Conservation (phyloP, 2,888 invertebrate genomes). For the Smittia aterrima region DNA sequence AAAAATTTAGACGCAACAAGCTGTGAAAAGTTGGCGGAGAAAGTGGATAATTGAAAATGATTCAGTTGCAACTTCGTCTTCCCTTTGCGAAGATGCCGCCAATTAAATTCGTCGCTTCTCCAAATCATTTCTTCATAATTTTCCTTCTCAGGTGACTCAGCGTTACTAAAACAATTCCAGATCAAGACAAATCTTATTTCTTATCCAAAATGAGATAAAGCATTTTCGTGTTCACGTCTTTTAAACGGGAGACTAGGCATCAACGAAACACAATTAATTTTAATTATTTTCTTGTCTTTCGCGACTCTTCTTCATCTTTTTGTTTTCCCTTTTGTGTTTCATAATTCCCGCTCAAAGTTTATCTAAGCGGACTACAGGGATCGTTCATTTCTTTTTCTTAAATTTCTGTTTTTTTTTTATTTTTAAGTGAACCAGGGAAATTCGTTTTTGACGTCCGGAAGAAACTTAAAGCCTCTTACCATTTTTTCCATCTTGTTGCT, state of each 20-base stretch:
- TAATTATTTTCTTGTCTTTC: slow-evolving; percentile 24
- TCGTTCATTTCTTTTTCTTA: not conserved
- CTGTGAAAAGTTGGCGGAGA: too few species aligned
- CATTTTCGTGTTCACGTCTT: slow-evolving; percentile 10
- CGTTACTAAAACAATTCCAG: too few species aligned
- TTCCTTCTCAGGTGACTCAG: too few species aligned
- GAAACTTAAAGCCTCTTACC: not conserved
- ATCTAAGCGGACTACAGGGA: not conserved
- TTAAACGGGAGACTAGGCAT: not conserved
- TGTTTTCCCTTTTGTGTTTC: not conserved
- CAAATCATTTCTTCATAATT: too few species aligned
- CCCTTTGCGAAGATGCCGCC: too few species aligned
- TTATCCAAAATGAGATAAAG: too few species aligned
- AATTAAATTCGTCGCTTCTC: too few species aligned
- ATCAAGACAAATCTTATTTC: too few species aligned
- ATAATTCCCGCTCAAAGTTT: not conserved
- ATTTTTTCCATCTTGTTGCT: not conserved
- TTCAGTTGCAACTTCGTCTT: too few species aligned
- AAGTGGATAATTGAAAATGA: too few species aligned
- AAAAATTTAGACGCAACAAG: too few species aligned
- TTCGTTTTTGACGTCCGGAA: not conserved
- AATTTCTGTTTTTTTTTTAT: not conserved
- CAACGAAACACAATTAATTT: slow-evolving; percentile 33
- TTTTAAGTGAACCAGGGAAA: not conserved
- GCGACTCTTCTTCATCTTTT: not conserved